Base-by-base conservation (phyloP, 2,888 invertebrate genomes). In the Acholoe squamosa region DNA sequence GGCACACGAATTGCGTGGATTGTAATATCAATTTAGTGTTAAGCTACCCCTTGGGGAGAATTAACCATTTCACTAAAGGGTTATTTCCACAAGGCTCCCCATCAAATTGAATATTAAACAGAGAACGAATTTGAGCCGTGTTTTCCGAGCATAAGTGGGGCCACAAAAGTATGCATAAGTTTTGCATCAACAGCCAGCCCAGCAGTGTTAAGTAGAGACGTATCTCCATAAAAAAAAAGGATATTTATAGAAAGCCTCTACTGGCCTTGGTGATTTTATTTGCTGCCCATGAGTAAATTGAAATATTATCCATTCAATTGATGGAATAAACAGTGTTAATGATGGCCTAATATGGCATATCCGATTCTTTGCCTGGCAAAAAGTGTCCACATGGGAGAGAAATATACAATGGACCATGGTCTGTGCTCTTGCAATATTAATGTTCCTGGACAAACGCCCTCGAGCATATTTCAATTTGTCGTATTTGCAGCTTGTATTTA, bases 61-160 rank as follows among this genome's bases (percentile, higher is more conserved):
- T 43, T 43, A 7, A 43, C 3, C 19, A 12, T 12, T 43, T 1
- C 14, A 61, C 22, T 61, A 3, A 1, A 61, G 3, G 19, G 22
- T 61, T 61, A n/a, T 61, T 61, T 61, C 61, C 61, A 61, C 61
- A 19, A 16, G 71, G 71, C 28, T 28, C 71, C 71, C 43, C 43
- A 43, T n/a, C 5, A 25, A 25, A 28, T 71, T 71, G 71, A 71
- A n/a, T 71, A 71, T 71, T 71, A 71, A 71, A 3, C 71, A 71
- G 71, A 71, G 12, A 71, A 71, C 71, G 28, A 71, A 71, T 71
- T 71, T 28, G 28, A 71, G 16, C 28, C 28, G 31, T 71, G 71
- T 71, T 71, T 71, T 71, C 31, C 61, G 61, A 3, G 5, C 71
- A 71, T 28, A 28, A 71, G 61, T 61, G 22, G 5, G 43, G 0